Evolutionary conservation across 1,140 invertebrate species (phyloP), one percentile per base, ranked within the genome.

Genomic region (Aphelenchoides fujianensis): DNA sequence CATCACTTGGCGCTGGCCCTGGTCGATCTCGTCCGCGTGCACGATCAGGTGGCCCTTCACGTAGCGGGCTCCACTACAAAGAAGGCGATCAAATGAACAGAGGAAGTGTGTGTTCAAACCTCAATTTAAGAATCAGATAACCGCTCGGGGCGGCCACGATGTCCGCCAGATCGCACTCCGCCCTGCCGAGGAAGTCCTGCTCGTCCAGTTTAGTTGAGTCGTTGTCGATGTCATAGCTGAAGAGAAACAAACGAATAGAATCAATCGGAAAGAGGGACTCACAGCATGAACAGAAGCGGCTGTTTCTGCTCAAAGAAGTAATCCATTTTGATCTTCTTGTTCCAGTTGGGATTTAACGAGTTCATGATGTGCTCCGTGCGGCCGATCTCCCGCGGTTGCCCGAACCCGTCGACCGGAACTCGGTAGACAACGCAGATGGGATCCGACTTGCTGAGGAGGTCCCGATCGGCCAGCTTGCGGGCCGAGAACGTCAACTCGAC

Each of bases 261-360:
- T 59, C 19, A 7, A 5, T 59, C 5, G 7, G 12, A 23, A 23
- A 19, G 52, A 64, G n/a, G n/a, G 12, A 72, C 72, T 82, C 74
- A 87, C 86, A 87, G 76, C 83, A 86, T 83, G 79, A 87, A 86
- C 68, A 82, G 85, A 3, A 87, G 74, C 55, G 82, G 82, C 71
- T 87, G 86, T 32, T 80, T 81, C 71, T 88, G 85, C 82, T 89
- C 88, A 84, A 89, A 89, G 69, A 83, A 85, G 74, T 88, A 88
- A 55, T 88, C 82, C 7, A 88, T 72, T 1, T 84, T 74, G 77
- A 89, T 86, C 75, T 87, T 87, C 64, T 85, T 86, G 2, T 85
- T 85, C 85, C 87, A 88, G 67, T 86, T 82, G 34, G 88, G 88
- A 80, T 88, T 88, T 52, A 88, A 75, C 74, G 84, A 86, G 79